Evolutionary conservation across 1,140 invertebrate species (phyloP), one percentile per base, ranked within the genome.

Genomic region (Micrasema minimum): DNA sequence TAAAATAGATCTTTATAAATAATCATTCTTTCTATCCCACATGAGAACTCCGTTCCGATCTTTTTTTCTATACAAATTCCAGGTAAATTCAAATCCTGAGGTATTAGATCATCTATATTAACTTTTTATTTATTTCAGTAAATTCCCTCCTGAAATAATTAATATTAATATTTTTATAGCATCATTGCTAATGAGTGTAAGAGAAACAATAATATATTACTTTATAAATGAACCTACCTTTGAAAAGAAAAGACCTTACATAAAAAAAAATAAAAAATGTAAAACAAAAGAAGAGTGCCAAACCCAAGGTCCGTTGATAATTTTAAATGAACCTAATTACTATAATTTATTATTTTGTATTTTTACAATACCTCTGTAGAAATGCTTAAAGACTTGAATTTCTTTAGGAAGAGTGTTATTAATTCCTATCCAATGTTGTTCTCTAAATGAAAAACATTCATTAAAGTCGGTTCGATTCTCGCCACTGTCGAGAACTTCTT

Each of bases 31-130:
- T 69, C 66, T 41, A 69, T 53, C 66, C 66, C 66, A 69, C 2
- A 41, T 43, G 3, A 69, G 38, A 7, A 57, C 38, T 18, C 66
- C 66, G 31, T 22, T 18, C 2, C 16, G 37, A 46, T 53, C 55
- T 69, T 57, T 61, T 57, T 61, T 53, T 5, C n/a, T 14, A 69
- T 59, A 20, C 51, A 59, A 23, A 69, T 59, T 69, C 66, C 66
- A 46, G 51, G 46, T 26, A 69, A 35, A 45, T 69, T 41, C 45
- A 57, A 53, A 59, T 37, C 38, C 11, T 59, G 9, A 10, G 51
- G 51, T 0, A 59, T 53, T 38, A 55, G 11, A 55, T 67, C 9
- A 9, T 43, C 37, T 23, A 5, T 14, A 16, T 23, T 67, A 12
- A 67, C 6, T 53, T 67, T 23, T 1, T 14, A 16, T 23, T 67